A percentile compares a stretch with the other conserved stretches of the same genome.
phyloP scores from a whole-genome alignment of 2,113 vertebrate species.

The Dipodomys merriami region DNA sequence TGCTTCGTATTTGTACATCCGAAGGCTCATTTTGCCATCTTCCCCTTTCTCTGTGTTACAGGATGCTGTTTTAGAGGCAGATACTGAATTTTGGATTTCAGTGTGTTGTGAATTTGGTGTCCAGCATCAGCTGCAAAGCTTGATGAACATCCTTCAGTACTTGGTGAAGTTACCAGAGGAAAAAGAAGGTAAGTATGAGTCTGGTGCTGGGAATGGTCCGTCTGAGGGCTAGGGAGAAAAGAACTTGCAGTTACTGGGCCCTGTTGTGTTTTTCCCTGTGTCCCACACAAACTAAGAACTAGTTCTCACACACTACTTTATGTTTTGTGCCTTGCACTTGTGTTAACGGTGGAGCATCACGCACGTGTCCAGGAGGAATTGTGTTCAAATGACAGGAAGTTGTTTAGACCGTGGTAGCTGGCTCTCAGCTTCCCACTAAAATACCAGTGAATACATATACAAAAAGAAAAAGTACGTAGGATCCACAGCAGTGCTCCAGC shows the following conservation, averaged over 20 bases:
- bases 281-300: neutral
- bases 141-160: conserved; percentile 92
- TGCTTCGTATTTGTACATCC: neutral
- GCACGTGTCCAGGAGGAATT: neutral
- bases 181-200: conserved; percentile 88
- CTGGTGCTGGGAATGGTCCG: accelerated
- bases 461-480: neutral
- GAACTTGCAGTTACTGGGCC: too few species aligned
- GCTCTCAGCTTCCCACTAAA: neutral
- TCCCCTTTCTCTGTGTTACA: conserved; percentile 71
- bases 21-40: neutral
- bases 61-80: conserved; percentile 92
- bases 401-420: neutral
- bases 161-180: conserved; percentile 92
- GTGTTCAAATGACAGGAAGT: neutral
- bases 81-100: conserved; percentile 95
- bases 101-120: conserved; percentile 92
- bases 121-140: conserved; percentile 88
- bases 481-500: neutral
- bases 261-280: neutral
- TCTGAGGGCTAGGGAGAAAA: neutral
- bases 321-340: neutral
- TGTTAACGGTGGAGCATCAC: neutral
- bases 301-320: neutral
- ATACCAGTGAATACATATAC: neutral